A percentile compares a stretch with the other conserved stretches of the same genome.
Conservation (phyloP, 2,888 invertebrate genomes). For the Megamerina dolium region DNA sequence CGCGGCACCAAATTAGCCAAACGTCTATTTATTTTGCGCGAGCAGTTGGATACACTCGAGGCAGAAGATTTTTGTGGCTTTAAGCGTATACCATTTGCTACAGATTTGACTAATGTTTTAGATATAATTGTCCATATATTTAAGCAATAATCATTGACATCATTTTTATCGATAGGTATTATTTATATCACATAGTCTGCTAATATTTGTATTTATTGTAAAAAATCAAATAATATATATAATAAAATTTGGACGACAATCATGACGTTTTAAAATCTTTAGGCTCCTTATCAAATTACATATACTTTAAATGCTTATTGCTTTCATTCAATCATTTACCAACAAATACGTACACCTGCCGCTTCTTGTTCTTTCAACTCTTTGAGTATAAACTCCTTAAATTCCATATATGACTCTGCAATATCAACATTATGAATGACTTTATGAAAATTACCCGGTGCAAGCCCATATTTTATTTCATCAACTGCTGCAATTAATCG, state of each 20-base stretch:
- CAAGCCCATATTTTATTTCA: slow-evolving; percentile 78
- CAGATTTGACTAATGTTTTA: slow-evolving; percentile 29
- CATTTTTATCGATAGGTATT: too few species aligned
- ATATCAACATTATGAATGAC: slow-evolving; percentile 77
- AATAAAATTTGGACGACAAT: too few species aligned
- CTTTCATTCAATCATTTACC: too few species aligned
- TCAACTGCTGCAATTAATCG: slow-evolving; percentile 70
- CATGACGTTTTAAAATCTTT: too few species aligned
- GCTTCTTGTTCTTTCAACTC: slow-evolving; percentile 55
- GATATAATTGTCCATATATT: slow-evolving; percentile 30
- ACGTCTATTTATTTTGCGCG: slow-evolving; percentile 27
- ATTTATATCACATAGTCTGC: not conserved
- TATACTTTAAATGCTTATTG: too few species aligned
- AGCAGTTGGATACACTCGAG: slow-evolving; percentile 22
- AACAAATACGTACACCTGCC: slow-evolving; percentile 47
- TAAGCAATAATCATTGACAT: slow-evolving; percentile 18
- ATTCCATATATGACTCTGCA: slow-evolving; percentile 69
- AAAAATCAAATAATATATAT: too few species aligned
- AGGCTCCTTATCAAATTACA: too few species aligned
- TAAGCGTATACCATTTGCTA: slow-evolving; percentile 20
- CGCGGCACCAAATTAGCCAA: slow-evolving; percentile 38
- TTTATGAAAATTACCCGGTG: slow-evolving; percentile 69
- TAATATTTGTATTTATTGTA: slow-evolving; percentile 3
- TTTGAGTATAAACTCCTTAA: slow-evolving; percentile 62
- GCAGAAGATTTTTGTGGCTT: slow-evolving; percentile 16